These are phyloP conservation scores for Fissipunctia ypsillon DNA, from an alignment of 2,888 invertebrate species.

Conservation along the genomic window DNA sequence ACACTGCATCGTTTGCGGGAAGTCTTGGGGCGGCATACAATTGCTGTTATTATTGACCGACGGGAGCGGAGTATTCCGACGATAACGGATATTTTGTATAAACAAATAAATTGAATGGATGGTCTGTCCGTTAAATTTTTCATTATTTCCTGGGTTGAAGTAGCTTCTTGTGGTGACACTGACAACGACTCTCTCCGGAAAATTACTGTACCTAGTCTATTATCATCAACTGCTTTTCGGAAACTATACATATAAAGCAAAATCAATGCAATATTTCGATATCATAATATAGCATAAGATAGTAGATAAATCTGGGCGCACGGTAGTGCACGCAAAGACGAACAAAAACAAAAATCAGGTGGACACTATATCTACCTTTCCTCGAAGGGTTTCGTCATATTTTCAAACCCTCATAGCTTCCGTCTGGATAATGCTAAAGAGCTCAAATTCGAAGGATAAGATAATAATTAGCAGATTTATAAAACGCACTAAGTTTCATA, in stretches of 20 bases:
- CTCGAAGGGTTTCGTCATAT: too few species aligned
- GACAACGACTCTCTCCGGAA: neutral
- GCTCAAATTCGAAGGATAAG: too few species aligned
- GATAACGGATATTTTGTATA: slow-evolving; percentile 70
- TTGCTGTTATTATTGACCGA: slow-evolving; percentile 74
- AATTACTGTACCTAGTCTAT: neutral
- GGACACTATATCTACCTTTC: too few species aligned
- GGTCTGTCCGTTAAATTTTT: slow-evolving; percentile 20
- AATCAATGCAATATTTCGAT: neutral
- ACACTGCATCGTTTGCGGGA: slow-evolving; percentile 68
- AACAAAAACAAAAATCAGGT: too few species aligned
- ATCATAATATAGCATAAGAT: neutral
- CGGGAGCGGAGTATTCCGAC: slow-evolving; percentile 52
- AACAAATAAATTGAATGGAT: slow-evolving; percentile 63
- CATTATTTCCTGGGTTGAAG: slow-evolving; percentile 1
- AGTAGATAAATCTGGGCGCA: too few species aligned
- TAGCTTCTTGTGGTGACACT: neutral
- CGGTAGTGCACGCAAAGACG: too few species aligned
- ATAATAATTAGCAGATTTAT: too few species aligned
- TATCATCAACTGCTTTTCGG: neutral
- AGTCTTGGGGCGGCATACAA: slow-evolving; percentile 71
- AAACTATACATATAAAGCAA: too few species aligned
- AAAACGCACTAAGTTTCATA: too few species aligned
- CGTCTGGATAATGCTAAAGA: too few species aligned
- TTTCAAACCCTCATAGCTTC: too few species aligned